phyloP scores from a whole-genome alignment of 2,797 vertebrate species.

The Lepilemur ruficaudatus region DNA sequence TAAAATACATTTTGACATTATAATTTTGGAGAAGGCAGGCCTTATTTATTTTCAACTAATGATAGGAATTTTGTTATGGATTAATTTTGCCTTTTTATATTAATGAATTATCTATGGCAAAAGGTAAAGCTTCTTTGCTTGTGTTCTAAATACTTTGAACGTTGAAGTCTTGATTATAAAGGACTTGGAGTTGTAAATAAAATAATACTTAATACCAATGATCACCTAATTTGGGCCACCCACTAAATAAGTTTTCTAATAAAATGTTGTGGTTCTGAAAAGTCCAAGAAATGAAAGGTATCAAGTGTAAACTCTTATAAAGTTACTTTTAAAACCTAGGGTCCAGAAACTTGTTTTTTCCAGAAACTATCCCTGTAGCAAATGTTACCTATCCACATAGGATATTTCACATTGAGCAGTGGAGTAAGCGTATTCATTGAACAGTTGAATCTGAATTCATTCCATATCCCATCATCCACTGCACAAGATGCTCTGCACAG shows the following conservation, averaged over 20 bases:
- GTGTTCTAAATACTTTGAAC: neutral
- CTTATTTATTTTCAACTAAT: neutral
- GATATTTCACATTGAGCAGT: neutral
- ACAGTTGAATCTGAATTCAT: neutral
- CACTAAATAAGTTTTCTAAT: neutral
- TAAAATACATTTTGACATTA: neutral
- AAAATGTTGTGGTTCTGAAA: neutral
- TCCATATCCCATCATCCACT: neutral
- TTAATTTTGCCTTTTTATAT: neutral
- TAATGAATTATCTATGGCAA: neutral
- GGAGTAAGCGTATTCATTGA: neutral
- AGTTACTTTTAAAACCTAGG: neutral
- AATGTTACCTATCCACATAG: neutral
- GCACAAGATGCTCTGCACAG: neutral
- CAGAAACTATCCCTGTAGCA: neutral
- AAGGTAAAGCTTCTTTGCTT: neutral
- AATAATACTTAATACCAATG: neutral
- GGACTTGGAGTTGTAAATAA: neutral
- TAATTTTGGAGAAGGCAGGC: neutral
- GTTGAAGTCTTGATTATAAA: neutral
- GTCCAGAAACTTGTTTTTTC: neutral
- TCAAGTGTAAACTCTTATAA: neutral
- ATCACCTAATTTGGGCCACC: neutral
- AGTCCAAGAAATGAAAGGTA: neutral
- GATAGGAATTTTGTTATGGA: neutral